Evolutionary conservation across 2,888 invertebrate species (phyloP).

Genomic region (Eupithecia inturbata): DNA sequence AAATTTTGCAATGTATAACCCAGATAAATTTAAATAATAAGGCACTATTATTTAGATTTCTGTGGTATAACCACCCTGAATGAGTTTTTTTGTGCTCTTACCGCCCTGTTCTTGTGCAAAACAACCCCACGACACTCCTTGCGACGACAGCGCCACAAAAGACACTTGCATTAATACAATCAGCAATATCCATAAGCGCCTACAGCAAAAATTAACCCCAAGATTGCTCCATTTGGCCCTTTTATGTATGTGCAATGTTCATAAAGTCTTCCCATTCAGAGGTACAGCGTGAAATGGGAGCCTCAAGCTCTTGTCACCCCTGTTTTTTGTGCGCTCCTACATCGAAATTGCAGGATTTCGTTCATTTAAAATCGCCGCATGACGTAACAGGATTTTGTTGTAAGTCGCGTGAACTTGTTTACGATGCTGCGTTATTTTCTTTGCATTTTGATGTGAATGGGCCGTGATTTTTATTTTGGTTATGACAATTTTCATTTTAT

Average conservation of each 20-base stretch:
- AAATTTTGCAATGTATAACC: too few species aligned
- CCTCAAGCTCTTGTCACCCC: conserved; percentile 64
- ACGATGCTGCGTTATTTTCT: conserved; percentile 3
- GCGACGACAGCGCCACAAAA: conserved; percentile 18
- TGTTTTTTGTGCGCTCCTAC: conserved; percentile 48
- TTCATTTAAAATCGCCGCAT: conserved; percentile 31
- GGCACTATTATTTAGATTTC: too few species aligned
- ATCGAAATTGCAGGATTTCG: conserved; percentile 38
- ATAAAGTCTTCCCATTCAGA: conserved; percentile 62
- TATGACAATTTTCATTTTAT: not conserved
- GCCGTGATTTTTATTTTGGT: not conserved
- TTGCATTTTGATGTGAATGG: not conserved
- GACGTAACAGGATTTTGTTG: conserved; percentile 24
- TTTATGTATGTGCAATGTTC: conserved; percentile 67
- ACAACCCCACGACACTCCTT: conserved; percentile 16
- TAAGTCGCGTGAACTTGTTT: conserved; percentile 16
- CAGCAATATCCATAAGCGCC: conserved; percentile 51
- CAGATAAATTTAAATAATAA: too few species aligned
- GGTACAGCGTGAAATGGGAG: conserved; percentile 64
- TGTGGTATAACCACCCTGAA: not conserved
- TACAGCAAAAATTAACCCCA: conserved; percentile 63
- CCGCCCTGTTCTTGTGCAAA: not conserved
- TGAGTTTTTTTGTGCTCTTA: not conserved
- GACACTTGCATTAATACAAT: conserved; percentile 42
- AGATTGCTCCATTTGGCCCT: conserved; percentile 52